Evolutionary conservation across 2,113 vertebrate species (phyloP).

Genomic region (Barbus barbus): DNA sequence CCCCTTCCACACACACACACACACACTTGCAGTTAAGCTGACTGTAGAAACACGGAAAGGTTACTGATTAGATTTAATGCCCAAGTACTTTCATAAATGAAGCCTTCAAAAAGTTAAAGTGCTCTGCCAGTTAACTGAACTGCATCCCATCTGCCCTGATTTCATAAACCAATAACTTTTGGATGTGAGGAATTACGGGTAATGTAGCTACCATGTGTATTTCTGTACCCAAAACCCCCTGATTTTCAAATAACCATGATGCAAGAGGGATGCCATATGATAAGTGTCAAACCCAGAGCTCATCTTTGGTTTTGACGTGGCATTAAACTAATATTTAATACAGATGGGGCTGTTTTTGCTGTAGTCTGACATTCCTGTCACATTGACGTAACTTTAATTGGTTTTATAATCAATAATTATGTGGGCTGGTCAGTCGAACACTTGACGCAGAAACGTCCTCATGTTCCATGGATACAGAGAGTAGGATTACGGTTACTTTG

Average conservation of each 20-base stretch:
- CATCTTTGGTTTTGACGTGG: conserved; percentile 24
- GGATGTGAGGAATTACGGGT: not conserved
- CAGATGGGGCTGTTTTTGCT: conserved; percentile 4
- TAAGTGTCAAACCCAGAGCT: conserved; percentile 14
- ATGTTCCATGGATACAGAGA: not conserved
- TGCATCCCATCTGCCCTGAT: not conserved
- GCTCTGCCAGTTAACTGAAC: not conserved
- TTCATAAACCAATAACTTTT: not conserved
- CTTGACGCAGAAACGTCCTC: conserved; percentile 50
- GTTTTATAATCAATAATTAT: conserved; percentile 49
- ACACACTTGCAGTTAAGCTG: not conserved
- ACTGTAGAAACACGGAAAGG: conserved; percentile 12
- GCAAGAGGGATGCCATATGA: not conserved
- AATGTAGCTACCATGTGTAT: conserved; percentile 11
- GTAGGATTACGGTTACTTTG: conserved; percentile 47
- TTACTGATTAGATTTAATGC: conserved; percentile 38
- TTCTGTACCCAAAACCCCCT: not conserved
- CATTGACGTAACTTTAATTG: conserved; percentile 13
- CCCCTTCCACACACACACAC: not conserved
- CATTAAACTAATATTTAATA: not conserved
- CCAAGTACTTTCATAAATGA: conserved; percentile 14
- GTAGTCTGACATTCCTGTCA: not conserved
- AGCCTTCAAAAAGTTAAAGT: not conserved
- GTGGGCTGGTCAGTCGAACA: conserved; percentile 17
- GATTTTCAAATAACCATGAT: not conserved